A percentile compares a stretch with the other conserved stretches of the same genome.
Conservation (phyloP, 2,888 invertebrate species). For the Eristalis tenax region DNA sequence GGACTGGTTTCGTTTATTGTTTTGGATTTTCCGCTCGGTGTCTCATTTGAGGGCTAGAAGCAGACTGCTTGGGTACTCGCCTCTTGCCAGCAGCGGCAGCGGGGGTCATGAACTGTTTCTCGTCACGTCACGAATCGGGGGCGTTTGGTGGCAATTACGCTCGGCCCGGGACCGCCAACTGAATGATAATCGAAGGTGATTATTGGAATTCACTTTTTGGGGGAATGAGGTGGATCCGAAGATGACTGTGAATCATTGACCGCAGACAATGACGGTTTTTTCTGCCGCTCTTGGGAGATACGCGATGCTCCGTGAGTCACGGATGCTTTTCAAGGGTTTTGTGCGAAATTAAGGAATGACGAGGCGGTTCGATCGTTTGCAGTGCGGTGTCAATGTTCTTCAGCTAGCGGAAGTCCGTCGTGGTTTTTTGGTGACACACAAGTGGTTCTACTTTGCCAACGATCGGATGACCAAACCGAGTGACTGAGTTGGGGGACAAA, state of each 20-base stretch:
- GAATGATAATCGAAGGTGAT: background rate
- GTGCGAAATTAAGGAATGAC: background rate
- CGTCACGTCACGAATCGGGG: background rate
- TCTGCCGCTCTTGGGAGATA: background rate
- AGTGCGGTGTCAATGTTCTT: background rate
- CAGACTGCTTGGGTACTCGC: conserved; percentile 3
- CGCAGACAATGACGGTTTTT: background rate
- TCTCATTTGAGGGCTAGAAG: conserved; percentile 22
- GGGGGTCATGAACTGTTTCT: background rate
- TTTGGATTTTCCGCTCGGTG: conserved; percentile 36
- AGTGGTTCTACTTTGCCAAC: background rate
- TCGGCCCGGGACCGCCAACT: background rate
- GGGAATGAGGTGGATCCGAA: background rate
- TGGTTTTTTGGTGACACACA: background rate
- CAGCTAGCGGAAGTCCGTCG: background rate
- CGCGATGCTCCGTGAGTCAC: background rate
- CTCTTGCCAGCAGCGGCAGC: background rate
- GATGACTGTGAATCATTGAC: background rate
- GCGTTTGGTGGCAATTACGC: background rate
- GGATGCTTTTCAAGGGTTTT: background rate
- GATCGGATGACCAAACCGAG: too few relatives aligned
- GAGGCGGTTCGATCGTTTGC: background rate
- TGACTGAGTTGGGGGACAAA: too few relatives aligned
- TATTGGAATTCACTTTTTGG: background rate
- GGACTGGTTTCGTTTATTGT: conserved; percentile 37